Evolutionary conservation across 2,888 invertebrate genomes (phyloP).

Genomic region (Lottia gigantea): DNA sequence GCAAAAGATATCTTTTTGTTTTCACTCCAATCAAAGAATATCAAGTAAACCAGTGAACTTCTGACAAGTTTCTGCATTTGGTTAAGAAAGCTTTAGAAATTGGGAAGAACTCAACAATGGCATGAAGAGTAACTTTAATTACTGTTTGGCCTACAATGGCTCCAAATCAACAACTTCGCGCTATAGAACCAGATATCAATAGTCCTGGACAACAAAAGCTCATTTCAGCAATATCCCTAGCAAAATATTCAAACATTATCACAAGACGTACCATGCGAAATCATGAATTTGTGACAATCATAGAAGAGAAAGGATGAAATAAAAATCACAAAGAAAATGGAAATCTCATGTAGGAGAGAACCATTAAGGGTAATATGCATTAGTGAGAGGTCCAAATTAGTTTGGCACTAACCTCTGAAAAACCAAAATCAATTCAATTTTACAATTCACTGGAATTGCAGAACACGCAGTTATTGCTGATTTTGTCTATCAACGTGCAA

Average conservation of each 20-base stretch:
- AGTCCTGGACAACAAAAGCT: conserved; percentile 4
- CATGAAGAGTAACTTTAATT: conserved; percentile 10
- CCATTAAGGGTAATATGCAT: conserved; percentile 19
- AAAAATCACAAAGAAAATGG: conserved; percentile 24
- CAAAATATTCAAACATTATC: conserved; percentile 9
- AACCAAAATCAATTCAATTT: conserved; percentile 17
- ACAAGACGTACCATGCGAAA: conserved; percentile 3
- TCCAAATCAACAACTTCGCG: background rate
- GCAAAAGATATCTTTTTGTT: conserved; percentile 11
- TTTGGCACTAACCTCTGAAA: conserved; percentile 7
- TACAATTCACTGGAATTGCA: background rate
- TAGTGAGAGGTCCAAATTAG: conserved; percentile 19
- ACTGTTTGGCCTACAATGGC: conserved; percentile 1
- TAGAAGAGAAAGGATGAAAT: conserved; percentile 16
- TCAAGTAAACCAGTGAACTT: conserved; percentile 8
- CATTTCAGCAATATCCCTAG: conserved; percentile 6
- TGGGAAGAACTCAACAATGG: background rate
- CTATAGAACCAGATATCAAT: background rate
- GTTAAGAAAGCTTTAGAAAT: conserved; percentile 7
- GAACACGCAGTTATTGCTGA: too few relatives aligned
- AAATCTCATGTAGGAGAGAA: conserved; percentile 17
- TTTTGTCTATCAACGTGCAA: too few relatives aligned
- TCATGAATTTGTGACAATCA: conserved; percentile 17
- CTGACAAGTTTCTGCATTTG: conserved; percentile 10
- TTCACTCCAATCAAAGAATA: conserved; percentile 8